Conservation (phyloP, 2,888 invertebrate species). For the Octonoba sinensis region DNA sequence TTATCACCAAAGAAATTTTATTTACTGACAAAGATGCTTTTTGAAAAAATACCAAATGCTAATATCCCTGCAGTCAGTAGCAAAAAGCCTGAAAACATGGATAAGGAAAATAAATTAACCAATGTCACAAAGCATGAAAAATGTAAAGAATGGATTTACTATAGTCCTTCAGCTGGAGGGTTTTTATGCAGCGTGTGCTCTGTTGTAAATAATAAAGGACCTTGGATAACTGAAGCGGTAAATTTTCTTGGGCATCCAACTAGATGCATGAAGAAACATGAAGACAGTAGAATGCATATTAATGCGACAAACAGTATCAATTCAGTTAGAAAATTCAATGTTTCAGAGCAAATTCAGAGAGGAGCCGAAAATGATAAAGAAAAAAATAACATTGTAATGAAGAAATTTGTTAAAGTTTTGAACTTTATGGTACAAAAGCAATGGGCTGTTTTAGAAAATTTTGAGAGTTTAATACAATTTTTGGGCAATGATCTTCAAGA, state of each 20-base stretch:
- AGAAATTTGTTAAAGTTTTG: not conserved
- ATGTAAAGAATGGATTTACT: not conserved
- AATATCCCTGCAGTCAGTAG: no score
- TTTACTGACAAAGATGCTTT: no score
- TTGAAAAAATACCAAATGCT: no score
- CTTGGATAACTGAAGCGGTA: not conserved
- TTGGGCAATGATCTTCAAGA: not conserved
- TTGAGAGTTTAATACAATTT: not conserved
- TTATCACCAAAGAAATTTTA: no score
- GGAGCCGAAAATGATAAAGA: not conserved
- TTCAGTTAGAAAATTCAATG: not conserved
- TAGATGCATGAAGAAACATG: not conserved
- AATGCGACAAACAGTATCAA: not conserved
- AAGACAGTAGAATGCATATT: not conserved
- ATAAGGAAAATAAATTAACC: no score
- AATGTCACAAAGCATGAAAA: not conserved
- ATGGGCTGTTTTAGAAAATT: not conserved
- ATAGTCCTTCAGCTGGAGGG: not conserved
- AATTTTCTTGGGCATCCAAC: not conserved
- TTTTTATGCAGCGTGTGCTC: not conserved
- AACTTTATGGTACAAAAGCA: not conserved
- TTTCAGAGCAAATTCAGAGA: not conserved
- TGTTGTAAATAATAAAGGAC: not conserved
- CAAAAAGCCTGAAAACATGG: no score
- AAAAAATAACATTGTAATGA: not conserved